Evolutionary conservation across 1,140 invertebrate species (phyloP), one percentile per base, ranked within the genome.

Genomic region (Eriosoma lanigerum): DNA sequence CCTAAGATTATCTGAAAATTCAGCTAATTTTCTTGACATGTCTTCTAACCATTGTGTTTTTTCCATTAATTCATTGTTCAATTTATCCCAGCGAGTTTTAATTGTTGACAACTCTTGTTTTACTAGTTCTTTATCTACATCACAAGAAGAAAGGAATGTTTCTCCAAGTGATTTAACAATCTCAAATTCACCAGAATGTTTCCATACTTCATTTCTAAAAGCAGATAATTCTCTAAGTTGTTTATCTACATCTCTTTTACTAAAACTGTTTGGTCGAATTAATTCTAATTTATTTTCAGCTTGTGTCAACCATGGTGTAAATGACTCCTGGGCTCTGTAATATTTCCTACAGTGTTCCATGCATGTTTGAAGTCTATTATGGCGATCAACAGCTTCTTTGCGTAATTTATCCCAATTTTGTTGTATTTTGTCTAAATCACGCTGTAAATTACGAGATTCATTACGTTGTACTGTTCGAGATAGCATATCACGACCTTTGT

Each of bases 311-410:
- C 96, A 98, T 1, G 95, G 93, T 0, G 94, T 85, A 88, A 98
- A 96, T 1, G 90, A 89, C 83, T 97, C 95, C 81, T 94, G 90
- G 3, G 91, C 90, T 83, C 90, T 90, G 83, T 93, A 92, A 86
- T 95, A 98, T 85, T 96, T 96, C 82, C 93, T 92, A 85, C 94
- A 96, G 84, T 96, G 94, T 86, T 97, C 95, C 87, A 92, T 93
- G 85, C 93, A 94, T 0, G 94, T 95, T 84, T 96, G 94, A 17
- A 97, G 86, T 83, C 93, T 89, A 1, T 91, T 94, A 82, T 96
- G 92, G 50, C 94, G 88, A 82, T 96, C 94, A 44, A 94, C 88
- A 0, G 92, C 92, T 83, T 95, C 93, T 82, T 94, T 92, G 80
- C 93, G 92, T 50, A 97, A 87, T 84, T 93, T 93, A 83, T 97